Evolutionary conservation across 2,888 invertebrate species (phyloP).

Genomic region (Aradus depressus): DNA sequence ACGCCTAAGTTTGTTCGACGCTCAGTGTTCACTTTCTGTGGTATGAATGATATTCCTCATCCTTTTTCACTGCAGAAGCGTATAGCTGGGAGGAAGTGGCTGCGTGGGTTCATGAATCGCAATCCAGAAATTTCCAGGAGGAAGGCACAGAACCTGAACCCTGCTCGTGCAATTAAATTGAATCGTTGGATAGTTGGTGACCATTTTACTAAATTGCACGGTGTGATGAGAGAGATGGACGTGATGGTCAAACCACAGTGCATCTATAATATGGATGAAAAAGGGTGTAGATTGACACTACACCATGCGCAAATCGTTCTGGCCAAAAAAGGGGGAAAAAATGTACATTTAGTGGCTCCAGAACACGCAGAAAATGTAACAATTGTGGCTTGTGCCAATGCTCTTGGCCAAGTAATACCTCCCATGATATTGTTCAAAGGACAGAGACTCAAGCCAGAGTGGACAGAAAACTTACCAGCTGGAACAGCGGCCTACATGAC

Average conservation of each 20-base stretch:
- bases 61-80: no score
- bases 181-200: constrained; percentile 32
- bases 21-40: no score
- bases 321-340: constrained; percentile 32
- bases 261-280: no score
- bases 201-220: constrained; percentile 30
- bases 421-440: constrained; percentile 35
- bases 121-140: no score
- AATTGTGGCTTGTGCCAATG: constrained; percentile 34
- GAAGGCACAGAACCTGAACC: no score
- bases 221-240: constrained; percentile 25
- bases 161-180: no score
- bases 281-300: constrained; percentile 31
- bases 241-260: no score
- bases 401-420: constrained; percentile 31
- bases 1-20: no score
- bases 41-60: no score
- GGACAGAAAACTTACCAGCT: constrained; percentile 30
- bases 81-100: no score
- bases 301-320: constrained; percentile 32
- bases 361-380: constrained; percentile 35
- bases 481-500: constrained; percentile 30
- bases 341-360: constrained; percentile 29
- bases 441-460: constrained; percentile 30
- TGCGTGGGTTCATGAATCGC: no score